These are phyloP conservation scores for Cnemophilus loriae DNA, from an alignment of 2,113 vertebrate genomes.

Conservation along the genomic window DNA sequence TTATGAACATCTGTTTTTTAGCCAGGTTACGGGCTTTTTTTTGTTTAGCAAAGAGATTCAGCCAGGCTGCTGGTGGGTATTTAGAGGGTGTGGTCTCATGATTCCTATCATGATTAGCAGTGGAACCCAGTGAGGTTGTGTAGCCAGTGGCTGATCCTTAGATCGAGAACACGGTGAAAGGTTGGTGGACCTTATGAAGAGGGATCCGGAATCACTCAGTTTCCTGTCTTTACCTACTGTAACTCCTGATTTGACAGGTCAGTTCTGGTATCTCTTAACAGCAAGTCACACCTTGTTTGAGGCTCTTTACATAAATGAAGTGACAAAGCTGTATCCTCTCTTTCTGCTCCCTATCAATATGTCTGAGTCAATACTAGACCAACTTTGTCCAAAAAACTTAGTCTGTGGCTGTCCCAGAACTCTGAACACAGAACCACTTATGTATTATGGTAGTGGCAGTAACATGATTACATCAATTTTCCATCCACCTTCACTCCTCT, in stretches of 20 bases:
- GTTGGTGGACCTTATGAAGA: background rate
- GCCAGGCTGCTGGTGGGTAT: background rate
- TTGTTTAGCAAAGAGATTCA: background rate
- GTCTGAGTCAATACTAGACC: background rate
- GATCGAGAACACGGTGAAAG: rapidly evolving
- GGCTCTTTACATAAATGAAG: background rate
- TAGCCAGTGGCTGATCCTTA: background rate
- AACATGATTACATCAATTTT: background rate
- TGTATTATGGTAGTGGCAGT: background rate
- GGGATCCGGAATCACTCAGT: background rate
- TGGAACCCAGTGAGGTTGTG: background rate
- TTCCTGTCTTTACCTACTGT: background rate
- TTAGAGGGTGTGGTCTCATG: background rate
- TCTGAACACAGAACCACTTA: background rate
- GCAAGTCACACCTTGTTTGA: background rate
- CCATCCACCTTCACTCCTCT: background rate
- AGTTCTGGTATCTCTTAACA: background rate
- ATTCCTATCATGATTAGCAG: background rate
- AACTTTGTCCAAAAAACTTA: background rate
- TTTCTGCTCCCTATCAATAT: background rate
- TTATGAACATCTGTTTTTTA: background rate
- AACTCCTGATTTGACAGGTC: background rate
- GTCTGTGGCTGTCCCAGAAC: background rate
- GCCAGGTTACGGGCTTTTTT: background rate
- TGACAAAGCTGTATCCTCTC: background rate